These are phyloP conservation scores for Clarias laeviceps DNA, from an alignment of 2,797 vertebrate species.

Conservation along the genomic window DNA sequence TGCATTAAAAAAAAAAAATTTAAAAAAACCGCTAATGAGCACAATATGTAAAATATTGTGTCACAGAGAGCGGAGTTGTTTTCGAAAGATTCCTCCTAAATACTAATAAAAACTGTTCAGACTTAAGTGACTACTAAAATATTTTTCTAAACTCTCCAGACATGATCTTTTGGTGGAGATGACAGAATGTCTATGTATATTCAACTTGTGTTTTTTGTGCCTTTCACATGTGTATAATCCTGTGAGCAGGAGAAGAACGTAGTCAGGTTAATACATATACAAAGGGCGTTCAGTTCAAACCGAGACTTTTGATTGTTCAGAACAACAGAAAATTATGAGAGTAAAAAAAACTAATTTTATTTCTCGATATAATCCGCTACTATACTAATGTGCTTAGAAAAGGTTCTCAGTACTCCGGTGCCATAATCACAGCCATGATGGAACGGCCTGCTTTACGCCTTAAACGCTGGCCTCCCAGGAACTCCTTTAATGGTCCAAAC, in stretches of 20 bases:
- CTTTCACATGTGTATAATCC: neutral
- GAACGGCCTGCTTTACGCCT: no score
- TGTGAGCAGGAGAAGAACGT: neutral
- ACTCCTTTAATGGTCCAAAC: no score
- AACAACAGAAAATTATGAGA: no score
- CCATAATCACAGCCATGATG: no score
- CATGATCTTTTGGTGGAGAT: neutral
- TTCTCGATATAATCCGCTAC: no score
- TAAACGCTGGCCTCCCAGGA: no score
- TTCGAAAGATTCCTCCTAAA: neutral
- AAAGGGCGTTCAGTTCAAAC: neutral
- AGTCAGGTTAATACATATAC: neutral
- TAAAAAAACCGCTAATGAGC: neutral
- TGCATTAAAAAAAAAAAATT: neutral
- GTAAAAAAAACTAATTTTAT: no score
- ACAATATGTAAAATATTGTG: neutral
- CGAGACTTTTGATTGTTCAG: no score
- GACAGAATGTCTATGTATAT: neutral
- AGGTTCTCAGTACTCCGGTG: no score
- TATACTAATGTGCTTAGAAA: no score
- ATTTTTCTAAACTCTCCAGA: neutral
- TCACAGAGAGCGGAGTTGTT: neutral
- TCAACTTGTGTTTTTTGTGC: neutral
- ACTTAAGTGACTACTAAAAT: neutral
- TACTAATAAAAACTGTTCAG: neutral